phyloP scores from a whole-genome alignment of 2,797 vertebrate genomes.

The Bovichtus diacanthus region DNA sequence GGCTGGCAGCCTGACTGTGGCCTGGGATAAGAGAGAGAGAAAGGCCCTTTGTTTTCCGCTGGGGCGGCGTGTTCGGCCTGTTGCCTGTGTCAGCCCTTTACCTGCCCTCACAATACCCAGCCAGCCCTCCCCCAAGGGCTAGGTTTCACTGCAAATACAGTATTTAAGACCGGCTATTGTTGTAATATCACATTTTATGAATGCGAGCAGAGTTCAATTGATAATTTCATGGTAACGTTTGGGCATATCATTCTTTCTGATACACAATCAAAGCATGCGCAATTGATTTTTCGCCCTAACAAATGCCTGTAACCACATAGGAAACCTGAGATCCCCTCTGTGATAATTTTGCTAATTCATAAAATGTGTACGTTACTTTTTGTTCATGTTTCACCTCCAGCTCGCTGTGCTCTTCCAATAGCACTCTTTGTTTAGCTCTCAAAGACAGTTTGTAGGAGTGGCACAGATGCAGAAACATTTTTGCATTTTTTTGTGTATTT shows the following conservation, averaged over 20 bases:
- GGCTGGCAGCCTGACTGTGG: conserved; percentile 44
- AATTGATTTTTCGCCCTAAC: conserved; percentile 32
- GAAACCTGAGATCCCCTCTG: conserved; percentile 5
- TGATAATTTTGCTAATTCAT: conserved; percentile 18
- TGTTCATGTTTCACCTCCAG: conserved; percentile 14
- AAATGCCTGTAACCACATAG: conserved; percentile 19
- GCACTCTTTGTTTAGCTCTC: background rate
- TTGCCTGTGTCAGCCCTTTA: conserved; percentile 20
- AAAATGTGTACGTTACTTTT: conserved; percentile 4
- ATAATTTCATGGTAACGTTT: conserved; percentile 12
- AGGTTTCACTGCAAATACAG: conserved; percentile 34
- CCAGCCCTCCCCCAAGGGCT: background rate
- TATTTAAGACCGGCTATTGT: conserved; percentile 17
- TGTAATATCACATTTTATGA: conserved; percentile 30
- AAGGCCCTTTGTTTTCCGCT: conserved; percentile 74
- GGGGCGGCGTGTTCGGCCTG: conserved; percentile 37
- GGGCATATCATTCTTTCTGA: conserved; percentile 17
- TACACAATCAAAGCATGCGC: conserved; percentile 36
- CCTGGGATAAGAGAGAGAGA: conserved; percentile 46
- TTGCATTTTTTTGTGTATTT: background rate
- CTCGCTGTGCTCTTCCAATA: background rate
- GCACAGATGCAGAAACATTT: background rate
- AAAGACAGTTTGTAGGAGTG: background rate
- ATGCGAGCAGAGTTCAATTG: conserved; percentile 14
- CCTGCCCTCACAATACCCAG: background rate